Evolutionary conservation across 2,888 invertebrate species (phyloP), one percentile per base, ranked within the genome.

Genomic region (Syrista parreyssii): DNA sequence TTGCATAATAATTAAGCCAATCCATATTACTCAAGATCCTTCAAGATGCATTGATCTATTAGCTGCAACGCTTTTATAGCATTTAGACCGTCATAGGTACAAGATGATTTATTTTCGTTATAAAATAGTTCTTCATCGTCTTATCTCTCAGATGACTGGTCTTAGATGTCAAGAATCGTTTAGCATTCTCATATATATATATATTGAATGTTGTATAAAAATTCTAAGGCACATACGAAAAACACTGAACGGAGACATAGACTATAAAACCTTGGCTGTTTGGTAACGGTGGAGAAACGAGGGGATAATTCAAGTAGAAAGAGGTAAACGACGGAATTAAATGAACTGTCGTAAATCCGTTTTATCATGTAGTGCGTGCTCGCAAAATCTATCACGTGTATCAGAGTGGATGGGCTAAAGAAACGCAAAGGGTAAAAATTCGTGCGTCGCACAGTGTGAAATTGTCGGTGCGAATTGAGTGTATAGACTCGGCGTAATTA

Each of bases 391-490:
- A 55, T 23, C 23, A 15, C 55, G 55, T 15, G 55, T 55, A 23
- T 23, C 55, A 55, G 6, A 23, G 23, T 9, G 23, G 23, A 55
- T 55, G 23, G 23, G 55, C 23, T 55, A 23, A 55, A 36, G 34
- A 55, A 55, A 23, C 6, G 55, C 23, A 9, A 55, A 55, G 23
- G 55, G 55, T 55, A 55, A 23, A 23, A 55, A 55, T 55, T 55
- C 55, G 55, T 55, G 55, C 55, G 55, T 55, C 55, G 55, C 23
- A 55, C 55, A 55, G 55, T 55, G 55, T 55, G 23, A 55, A 55
- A 55, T 55, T 55, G 23, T 23, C 36, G 30, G 76, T 76, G 73
- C 74, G 12, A 76, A 76, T 76, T 76, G 68, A 73, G 35, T n/a
- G 30, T 76, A 55, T 55, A 55, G 55, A 55, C 55, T 6, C 55